Evolutionary conservation across 2,797 vertebrate species (phyloP).

Genomic region (Dicrostonyx torquatus): DNA sequence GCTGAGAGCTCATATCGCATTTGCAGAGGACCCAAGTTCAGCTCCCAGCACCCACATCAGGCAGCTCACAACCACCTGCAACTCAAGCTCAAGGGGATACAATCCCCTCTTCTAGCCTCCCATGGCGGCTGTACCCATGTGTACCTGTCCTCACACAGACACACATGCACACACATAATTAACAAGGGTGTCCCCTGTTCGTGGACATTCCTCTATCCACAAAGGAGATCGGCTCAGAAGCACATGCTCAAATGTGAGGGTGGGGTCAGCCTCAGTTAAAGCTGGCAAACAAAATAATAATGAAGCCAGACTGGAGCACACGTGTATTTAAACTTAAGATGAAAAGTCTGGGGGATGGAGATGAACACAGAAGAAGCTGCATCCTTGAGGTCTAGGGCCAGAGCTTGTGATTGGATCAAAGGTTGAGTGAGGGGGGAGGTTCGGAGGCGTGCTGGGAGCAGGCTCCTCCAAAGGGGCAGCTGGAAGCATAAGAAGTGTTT

Average conservation of each 20-base stretch:
- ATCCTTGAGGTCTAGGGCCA: rapidly evolving
- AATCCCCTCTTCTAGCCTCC: background rate
- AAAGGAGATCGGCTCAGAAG: background rate
- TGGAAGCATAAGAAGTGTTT: background rate
- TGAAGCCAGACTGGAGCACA: background rate
- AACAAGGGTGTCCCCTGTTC: background rate
- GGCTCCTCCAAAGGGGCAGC: too few species aligned
- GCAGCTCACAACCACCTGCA: background rate
- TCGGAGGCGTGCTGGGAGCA: too few species aligned
- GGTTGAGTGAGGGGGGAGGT: rapidly evolving
- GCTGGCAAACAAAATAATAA: background rate
- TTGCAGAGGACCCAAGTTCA: background rate
- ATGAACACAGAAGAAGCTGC: background rate
- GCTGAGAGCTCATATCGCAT: background rate
- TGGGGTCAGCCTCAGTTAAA: background rate
- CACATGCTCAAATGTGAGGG: background rate
- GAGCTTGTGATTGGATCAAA: background rate
- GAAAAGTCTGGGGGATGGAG: background rate
- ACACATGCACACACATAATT: background rate
- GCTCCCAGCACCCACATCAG: background rate
- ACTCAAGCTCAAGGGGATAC: background rate
- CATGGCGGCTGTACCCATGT: background rate
- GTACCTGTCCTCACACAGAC: background rate
- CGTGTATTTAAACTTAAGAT: background rate
- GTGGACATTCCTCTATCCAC: background rate